A percentile compares a stretch with the other conserved stretches of the same genome.
Conservation (phyloP, 2,797 vertebrate species). For the Microctenopoma steveboyesi region DNA sequence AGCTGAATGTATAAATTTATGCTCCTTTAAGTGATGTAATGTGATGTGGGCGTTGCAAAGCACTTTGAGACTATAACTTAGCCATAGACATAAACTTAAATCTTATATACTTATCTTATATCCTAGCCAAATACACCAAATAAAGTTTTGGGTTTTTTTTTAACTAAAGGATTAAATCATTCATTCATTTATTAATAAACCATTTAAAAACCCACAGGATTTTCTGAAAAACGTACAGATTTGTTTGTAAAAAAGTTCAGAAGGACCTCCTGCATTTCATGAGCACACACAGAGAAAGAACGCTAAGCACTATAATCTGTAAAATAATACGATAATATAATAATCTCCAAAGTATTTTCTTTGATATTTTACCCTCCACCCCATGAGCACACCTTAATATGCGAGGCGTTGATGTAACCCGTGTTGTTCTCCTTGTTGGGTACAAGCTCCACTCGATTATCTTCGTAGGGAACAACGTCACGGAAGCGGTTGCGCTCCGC, state of each 20-base stretch:
- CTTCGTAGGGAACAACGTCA: slow-evolving; percentile 93
- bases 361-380: neutral
- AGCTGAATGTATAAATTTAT: slow-evolving; percentile 31
- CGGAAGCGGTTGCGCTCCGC: slow-evolving; percentile 92
- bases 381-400: slow-evolving; percentile 88
- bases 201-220: neutral
- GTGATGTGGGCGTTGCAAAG: slow-evolving; percentile 30
- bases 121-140: no score
- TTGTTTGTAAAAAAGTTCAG: neutral
- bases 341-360: no score
- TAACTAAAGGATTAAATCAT: no score
- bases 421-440: slow-evolving; percentile 98
- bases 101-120: neutral
- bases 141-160: neutral
- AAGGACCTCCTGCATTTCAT: no score
- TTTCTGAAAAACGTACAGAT: neutral
- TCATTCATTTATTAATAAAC: neutral
- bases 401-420: slow-evolving; percentile 97
- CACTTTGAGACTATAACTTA: slow-evolving; percentile 2
- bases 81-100: neutral
- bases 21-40: slow-evolving; percentile 24
- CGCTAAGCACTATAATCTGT: neutral
- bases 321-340: no score
- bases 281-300: no score
- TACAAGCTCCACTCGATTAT: slow-evolving; percentile 94